Percentiles rank a stretch among this genome's conserved stretches.
These are phyloP conservation scores for Hemibagrus wyckioides DNA, from an alignment of 2,113 vertebrate genomes.

Conservation along the genomic window DNA sequence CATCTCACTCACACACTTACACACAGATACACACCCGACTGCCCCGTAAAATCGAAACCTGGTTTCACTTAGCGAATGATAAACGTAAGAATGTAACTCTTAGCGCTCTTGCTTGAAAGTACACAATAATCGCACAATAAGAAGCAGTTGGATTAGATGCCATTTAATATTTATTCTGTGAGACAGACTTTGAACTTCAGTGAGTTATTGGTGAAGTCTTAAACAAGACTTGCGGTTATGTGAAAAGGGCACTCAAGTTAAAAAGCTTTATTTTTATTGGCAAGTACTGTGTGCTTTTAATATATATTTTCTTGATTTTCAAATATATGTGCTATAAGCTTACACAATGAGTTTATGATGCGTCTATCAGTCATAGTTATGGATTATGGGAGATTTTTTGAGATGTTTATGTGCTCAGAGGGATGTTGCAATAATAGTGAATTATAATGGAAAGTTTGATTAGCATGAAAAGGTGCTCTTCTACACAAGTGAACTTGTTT, in stretches of 20 bases:
- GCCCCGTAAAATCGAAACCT: conserved; percentile 21
- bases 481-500: conserved; percentile 22
- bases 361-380: neutral
- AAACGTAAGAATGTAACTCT: conserved; percentile 34
- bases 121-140: conserved; percentile 43
- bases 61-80: conserved; percentile 33
- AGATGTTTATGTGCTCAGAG: neutral
- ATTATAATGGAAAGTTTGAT: conserved; percentile 1
- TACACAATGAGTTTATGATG: neutral
- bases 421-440: neutral
- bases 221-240: conserved; percentile 42
- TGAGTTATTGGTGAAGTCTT: conserved; percentile 48
- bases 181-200: conserved; percentile 28
- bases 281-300: neutral
- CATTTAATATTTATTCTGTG: conserved; percentile 42
- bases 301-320: neutral
- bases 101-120: conserved; percentile 36
- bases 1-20: conserved; percentile 29
- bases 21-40: conserved; percentile 23
- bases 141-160: conserved; percentile 36
- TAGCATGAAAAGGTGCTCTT: neutral
- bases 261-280: neutral
- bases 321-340: neutral
- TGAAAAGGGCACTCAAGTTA: conserved; percentile 30
- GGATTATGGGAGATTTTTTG: neutral